Evolutionary conservation across 2,113 vertebrate genomes (phyloP).

Genomic region (Crocuta crocuta): DNA sequence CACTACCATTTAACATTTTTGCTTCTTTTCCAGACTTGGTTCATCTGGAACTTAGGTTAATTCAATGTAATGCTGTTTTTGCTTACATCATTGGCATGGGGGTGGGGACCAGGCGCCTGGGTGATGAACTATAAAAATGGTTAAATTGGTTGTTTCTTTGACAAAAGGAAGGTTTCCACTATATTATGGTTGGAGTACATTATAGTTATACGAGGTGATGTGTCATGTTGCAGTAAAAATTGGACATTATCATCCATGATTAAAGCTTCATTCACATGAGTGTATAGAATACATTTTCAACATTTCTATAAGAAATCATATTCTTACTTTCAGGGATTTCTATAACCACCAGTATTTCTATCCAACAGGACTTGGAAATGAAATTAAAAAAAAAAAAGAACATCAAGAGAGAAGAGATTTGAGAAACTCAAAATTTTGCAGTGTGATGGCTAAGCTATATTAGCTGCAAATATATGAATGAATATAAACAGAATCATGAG

Average conservation of each 20-base stretch:
- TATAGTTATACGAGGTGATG: background rate
- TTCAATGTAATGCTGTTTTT: too few relatives aligned
- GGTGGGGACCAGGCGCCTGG: fast-evolving
- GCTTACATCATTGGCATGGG: background rate
- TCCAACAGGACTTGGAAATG: background rate
- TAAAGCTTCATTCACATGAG: background rate
- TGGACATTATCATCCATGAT: background rate
- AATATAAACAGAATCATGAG: background rate
- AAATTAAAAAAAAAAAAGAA: background rate
- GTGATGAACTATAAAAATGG: background rate
- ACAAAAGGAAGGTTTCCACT: background rate
- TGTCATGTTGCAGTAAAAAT: background rate
- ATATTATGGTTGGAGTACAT: background rate
- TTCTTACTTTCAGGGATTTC: background rate
- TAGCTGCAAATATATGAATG: background rate
- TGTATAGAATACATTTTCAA: background rate
- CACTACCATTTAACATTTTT: background rate
- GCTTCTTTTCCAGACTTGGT: background rate
- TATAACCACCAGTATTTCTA: background rate
- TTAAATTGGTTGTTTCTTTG: background rate
- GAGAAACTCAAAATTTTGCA: background rate
- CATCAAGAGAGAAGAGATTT: background rate
- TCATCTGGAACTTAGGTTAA: background rate
- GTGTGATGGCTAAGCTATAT: background rate
- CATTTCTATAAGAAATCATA: background rate